Base-by-base conservation (phyloP, 1,140 invertebrate species). In the Diprion similis region DNA sequence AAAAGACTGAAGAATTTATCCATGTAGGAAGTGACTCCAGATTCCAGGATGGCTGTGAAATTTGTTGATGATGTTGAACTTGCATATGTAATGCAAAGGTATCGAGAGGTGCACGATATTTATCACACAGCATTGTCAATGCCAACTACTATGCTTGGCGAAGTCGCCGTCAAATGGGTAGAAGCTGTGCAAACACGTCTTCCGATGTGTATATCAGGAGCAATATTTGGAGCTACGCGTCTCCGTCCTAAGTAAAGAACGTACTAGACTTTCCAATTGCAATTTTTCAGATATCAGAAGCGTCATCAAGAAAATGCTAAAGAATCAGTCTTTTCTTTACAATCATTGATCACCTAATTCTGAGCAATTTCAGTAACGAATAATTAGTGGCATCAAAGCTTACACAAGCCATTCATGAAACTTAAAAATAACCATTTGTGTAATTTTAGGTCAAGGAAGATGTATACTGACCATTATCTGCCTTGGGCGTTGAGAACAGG, bases 131-230 rank as follows among this genome's bases (percentile, higher is more conserved):
- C 96, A 9, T 89, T 99, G 46, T 92, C 92, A 72, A 98, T 98
- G 96, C 97, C 96, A 15, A 99, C 97, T 9, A 97, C 97, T 82
- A 98, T 99, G 96, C 88, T 98, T 8, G 96, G 96, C 82, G 94
- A 98, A 91, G 96, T 99, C 17, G 92, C 95, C 9, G 95, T 99
- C 8, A 99, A 99, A 89, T 99, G 97, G 97, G 91, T 99, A 71
- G 98, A 99, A 92, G 97, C 93, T 9, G 91, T 99, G 67, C 97
- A 98, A 87, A 95, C 93, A 17, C 92, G 91, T 71, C 85, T 98
- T 46, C 97, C 97, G 1, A 98, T 98, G 96, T 98, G 96, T 83
- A 89, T 96, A 68, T 91, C 91, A 74, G 97, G 94, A 59, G 96
- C 94, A 0, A 89, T 98, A 71, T 96, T 97, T 90, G 97, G 97